phyloP scores from a whole-genome alignment of 1,140 invertebrate species.

The Lucilia sericata region DNA sequence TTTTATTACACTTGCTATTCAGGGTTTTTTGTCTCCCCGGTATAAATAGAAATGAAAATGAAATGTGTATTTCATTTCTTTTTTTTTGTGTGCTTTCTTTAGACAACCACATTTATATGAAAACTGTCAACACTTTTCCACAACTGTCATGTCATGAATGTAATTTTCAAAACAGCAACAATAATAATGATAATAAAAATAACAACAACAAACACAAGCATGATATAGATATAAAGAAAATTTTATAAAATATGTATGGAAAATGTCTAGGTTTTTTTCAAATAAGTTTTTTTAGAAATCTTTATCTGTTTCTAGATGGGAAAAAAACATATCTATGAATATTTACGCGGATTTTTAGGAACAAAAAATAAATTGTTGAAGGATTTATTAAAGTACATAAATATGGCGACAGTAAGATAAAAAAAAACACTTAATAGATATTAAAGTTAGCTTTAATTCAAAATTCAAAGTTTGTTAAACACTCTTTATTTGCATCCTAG shows the following conservation, averaged over 20 bases:
- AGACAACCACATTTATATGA: not conserved
- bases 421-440: too few species aligned
- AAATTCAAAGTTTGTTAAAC: too few species aligned
- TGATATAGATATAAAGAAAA: not conserved
- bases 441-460: too few species aligned
- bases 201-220: not conserved
- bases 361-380: too few species aligned
- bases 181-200: constrained; percentile 11
- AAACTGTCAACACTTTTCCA: constrained; percentile 40
- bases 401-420: too few species aligned
- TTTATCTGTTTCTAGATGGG: not conserved
- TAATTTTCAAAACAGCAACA: not conserved
- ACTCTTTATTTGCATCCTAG: too few species aligned
- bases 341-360: too few species aligned
- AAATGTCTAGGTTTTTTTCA: constrained; percentile 7
- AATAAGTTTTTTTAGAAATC: not conserved
- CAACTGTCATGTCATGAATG: constrained; percentile 40
- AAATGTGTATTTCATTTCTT: not conserved
- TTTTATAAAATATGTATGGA: constrained; percentile 29
- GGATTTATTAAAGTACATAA: too few species aligned
- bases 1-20: not conserved
- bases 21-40: not conserved
- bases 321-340: too few species aligned
- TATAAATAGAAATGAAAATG: not conserved
- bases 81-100: too few species aligned